Evolutionary conservation across 2,113 vertebrate species (phyloP).

Genomic region (Ceratotherium simum): DNA sequence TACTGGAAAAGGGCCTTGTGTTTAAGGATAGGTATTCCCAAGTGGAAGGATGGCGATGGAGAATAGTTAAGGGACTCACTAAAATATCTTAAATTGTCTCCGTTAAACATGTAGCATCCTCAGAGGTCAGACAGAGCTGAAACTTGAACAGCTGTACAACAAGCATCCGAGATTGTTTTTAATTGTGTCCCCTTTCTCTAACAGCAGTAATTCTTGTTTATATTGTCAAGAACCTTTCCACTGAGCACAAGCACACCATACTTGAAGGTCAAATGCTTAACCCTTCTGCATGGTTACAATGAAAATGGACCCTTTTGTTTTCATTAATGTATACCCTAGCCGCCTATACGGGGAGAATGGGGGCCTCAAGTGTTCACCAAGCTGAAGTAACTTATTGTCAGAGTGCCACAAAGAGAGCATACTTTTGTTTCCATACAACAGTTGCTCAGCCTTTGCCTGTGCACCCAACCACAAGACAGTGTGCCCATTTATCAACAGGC

Average conservation of each 20-base stretch:
- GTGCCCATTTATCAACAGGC: constrained; percentile 85
- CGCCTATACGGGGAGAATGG: constrained; percentile 74
- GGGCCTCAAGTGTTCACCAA: constrained; percentile 78
- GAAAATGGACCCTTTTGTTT: constrained; percentile 90
- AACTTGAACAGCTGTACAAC: constrained; percentile 90
- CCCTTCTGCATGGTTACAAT: constrained; percentile 88
- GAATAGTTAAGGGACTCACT: constrained; percentile 61
- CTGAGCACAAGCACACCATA: constrained; percentile 87
- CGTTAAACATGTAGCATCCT: constrained; percentile 81
- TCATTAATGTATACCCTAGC: constrained; percentile 86
- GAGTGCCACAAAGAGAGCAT: constrained; percentile 85
- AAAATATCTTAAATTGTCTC: constrained; percentile 79
- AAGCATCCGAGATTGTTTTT: constrained; percentile 90
- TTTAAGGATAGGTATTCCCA: constrained; percentile 29
- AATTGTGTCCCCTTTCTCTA: constrained; percentile 90
- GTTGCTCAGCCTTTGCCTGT: constrained; percentile 87
- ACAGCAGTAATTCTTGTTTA: constrained; percentile 92
- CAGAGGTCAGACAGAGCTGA: constrained; percentile 87
- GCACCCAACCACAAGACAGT: constrained; percentile 84
- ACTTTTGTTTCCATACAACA: constrained; percentile 86
- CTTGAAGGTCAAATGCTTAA: constrained; percentile 91
- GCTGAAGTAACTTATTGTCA: constrained; percentile 90
- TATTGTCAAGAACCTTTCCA: constrained; percentile 89
- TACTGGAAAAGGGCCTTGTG: constrained; percentile 36
- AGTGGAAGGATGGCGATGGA: background rate